Evolutionary conservation across 2,888 invertebrate species (phyloP), one percentile per base, ranked within the genome.

Genomic region (Cosmopolites sordidus): DNA sequence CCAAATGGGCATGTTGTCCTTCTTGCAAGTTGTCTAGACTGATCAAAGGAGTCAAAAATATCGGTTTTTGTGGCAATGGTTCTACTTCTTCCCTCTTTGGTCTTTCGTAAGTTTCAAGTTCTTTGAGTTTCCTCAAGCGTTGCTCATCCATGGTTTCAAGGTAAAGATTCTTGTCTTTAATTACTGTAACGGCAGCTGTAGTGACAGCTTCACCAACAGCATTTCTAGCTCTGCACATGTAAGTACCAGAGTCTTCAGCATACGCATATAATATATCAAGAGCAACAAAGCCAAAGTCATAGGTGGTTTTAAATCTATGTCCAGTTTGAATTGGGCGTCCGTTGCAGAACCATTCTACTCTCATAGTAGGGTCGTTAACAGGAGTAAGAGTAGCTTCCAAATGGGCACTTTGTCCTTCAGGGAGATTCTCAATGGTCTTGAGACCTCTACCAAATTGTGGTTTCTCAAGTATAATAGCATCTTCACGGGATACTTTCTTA

Each of bases 331-430:
- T 84, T 1, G 96, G 95, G 66, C 87, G 82, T 47, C 95, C 97
- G 75, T 99, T 93, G 73, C 92, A 89, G 76, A 84, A 96, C 99
- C 98, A 99, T 76, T 98, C 97, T 8, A 99, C 94, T 62, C 87
- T 86, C 97, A 99, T 97, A 6, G 94, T 94, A 2, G 98, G 95
- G 74, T 99, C 99, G 67, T 97, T 96, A 30, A 97, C 92, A 0
- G 99, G 99, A 0, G 94, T 92, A 27, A 99, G 77, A 3, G 95
- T 95, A 0, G 94, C 94, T 76, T 96, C 96, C 64, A 97, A 77
- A 73, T 96, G 96, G 51, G 92, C 89, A 48, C 88, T 88, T 56
- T 83, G 81, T 16, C 94, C 94, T 76, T 97, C 96, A 9, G 87
- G 80, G 12, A 92, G 81, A 66, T 88, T 86, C 61, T 87, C 90